Base-by-base conservation (phyloP, 1,140 invertebrate species). In the Tenebrio molitor region DNA sequence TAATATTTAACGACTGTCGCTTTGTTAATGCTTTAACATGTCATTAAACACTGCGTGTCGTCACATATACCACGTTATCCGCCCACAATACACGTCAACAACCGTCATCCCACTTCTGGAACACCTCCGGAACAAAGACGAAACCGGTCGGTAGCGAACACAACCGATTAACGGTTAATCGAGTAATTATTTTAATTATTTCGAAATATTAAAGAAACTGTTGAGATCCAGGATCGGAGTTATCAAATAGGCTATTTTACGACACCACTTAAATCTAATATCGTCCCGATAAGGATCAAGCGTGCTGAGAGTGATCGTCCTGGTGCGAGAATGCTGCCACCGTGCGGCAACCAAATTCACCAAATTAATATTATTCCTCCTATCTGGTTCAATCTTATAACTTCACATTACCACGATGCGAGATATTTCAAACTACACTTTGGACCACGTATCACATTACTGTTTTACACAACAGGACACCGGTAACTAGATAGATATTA, bases 231-330 rank as follows among this genome's bases (percentile, higher is more conserved):
- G 36, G 65, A 62, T 58, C 42, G 34, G 23, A 53, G 73, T 74
- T 74, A 74, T 74, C 73, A 74, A 74, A 71, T 74, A 36, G 36
- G 71, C 73, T 66, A 72, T 68, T 74, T 74, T 74, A 74, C 73
- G 73, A 75, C 74, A 75, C 70, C 71, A 75, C 71, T 75, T 73
- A 75, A 75, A 75, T 75, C 70, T 75, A 75, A 75, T 75, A 73
- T 64, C 12, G 21, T 25, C 23, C 58, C 53, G 74, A 75, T 75
- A 75, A 72, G 50, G 71, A 75, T 75, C 74, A 67, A 73, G 69
- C 58, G 70, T 72, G 67, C 74, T 72, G 71, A 72, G 73, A 75
- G 65, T 73, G 71, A 73, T 75, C 71, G 74, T 75, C 68, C 68
- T 50, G 65, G 63, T 73, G 71, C 67, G 74, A 73, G 74, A 75